These are phyloP conservation scores for Xanthia icteritia DNA, from an alignment of 2,888 invertebrate genomes.

Conservation along the genomic window DNA sequence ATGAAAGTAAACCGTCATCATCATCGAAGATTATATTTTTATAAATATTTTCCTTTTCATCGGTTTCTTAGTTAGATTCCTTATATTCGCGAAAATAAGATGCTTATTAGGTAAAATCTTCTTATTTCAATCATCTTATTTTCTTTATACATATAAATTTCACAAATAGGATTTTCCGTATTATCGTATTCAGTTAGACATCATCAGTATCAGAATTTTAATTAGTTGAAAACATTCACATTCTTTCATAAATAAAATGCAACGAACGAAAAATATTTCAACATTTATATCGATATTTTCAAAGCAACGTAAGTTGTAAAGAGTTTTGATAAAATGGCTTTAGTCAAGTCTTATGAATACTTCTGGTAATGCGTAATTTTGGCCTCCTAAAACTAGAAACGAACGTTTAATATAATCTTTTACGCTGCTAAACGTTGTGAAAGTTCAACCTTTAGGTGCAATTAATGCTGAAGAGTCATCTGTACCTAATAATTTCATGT, in stretches of 20 bases:
- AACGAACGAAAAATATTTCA: conserved; percentile 52
- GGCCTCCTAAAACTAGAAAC: no score
- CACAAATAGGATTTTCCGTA: conserved; percentile 49
- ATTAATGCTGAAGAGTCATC: no score
- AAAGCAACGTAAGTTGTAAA: conserved; percentile 53
- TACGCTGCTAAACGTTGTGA: no score
- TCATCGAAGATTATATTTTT: no score
- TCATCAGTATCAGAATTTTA: conserved; percentile 52
- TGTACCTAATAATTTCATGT: no score
- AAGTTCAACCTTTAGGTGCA: no score
- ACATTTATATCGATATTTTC: conserved; percentile 52
- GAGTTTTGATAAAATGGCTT: conserved; percentile 5
- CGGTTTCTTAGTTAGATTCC: conserved; percentile 50
- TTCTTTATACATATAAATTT: conserved; percentile 45
- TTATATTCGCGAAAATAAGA: conserved; percentile 20
- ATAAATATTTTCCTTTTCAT: conserved; percentile 52
- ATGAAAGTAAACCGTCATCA: conserved; percentile 51
- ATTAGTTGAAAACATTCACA: conserved; percentile 52
- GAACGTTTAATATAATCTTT: no score
- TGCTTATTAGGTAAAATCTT: not conserved
- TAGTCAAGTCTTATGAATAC: conserved; percentile 1
- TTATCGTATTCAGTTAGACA: conserved; percentile 53
- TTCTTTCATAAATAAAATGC: conserved; percentile 52
- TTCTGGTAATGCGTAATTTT: no score
- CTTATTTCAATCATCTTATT: conserved; percentile 52